These are phyloP conservation scores for Ariopsis seemanni DNA, from an alignment of 2,113 vertebrate species.

Conservation along the genomic window DNA sequence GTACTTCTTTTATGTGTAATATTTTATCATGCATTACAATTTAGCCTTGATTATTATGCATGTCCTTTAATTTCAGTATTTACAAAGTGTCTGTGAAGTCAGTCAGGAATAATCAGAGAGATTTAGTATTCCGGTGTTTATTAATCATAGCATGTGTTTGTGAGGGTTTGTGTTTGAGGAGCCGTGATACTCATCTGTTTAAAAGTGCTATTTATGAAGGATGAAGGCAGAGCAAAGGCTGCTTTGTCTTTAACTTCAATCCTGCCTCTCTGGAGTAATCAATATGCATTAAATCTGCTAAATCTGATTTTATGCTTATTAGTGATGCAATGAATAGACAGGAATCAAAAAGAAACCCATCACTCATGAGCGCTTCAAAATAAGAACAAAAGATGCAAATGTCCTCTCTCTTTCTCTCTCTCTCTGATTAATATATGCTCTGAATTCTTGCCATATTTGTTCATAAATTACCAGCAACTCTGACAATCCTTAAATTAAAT, in stretches of 20 bases:
- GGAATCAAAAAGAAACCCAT: constrained; percentile 58
- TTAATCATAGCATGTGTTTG: constrained; percentile 13
- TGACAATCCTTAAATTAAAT: not conserved
- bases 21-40: not conserved
- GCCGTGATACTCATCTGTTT: constrained; percentile 66
- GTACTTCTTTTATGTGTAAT: not conserved
- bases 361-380: constrained; percentile 59
- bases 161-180: constrained; percentile 12
- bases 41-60: not conserved
- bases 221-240: constrained; percentile 74
- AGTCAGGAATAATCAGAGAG: not conserved
- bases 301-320: constrained; percentile 71
- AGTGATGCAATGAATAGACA: constrained; percentile 60
- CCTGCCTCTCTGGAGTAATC: constrained; percentile 74
- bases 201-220: constrained; percentile 71
- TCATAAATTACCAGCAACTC: not conserved
- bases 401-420: constrained; percentile 59
- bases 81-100: not conserved
- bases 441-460: constrained; percentile 6
- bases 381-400: constrained; percentile 50
- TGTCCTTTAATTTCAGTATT: not conserved
- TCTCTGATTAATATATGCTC: constrained; percentile 9
- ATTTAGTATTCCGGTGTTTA: not conserved
- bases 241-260: constrained; percentile 64
- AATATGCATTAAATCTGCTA: constrained; percentile 76